A percentile compares a stretch with the other conserved stretches of the same genome.
Evolutionary conservation across 2,888 invertebrate genomes (phyloP).

Genomic region (Steromphala cineraria): DNA sequence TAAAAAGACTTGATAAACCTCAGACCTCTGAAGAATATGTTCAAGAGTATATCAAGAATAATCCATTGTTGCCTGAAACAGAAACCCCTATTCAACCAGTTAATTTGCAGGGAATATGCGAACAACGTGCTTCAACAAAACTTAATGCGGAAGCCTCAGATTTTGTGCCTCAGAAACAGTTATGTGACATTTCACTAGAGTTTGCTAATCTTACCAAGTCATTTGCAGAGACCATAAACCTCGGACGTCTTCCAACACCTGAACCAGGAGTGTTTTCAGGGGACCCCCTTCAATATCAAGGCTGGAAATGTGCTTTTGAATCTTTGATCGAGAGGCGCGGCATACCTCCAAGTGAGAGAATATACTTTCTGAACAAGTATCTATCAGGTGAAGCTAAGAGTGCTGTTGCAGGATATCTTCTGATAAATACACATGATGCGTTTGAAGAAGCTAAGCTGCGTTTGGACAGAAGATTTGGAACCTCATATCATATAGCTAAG

Average conservation of each 20-base stretch:
- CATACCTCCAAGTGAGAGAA: too few species aligned
- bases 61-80: too few species aligned
- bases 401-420: not conserved
- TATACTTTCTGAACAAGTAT: not conserved
- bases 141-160: not conserved
- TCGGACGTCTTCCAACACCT: not conserved
- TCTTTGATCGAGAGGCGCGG: not conserved
- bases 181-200: not conserved
- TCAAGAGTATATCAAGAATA: too few species aligned
- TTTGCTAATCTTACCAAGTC: not conserved
- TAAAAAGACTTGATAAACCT: too few species aligned
- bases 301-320: not conserved
- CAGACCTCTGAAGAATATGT: too few species aligned
- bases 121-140: too few species aligned
- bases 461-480: not conserved
- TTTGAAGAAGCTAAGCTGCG: not conserved
- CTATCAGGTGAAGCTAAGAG: not conserved
- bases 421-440: not conserved
- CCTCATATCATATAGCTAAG: not conserved
- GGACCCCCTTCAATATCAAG: not conserved
- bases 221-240: not conserved
- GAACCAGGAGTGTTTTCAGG: not conserved
- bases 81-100: too few species aligned
- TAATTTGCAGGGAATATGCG: too few species aligned
- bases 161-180: not conserved